These are phyloP conservation scores for Cotesia typhae DNA, from an alignment of 1,140 invertebrate genomes.

Conservation along the genomic window DNA sequence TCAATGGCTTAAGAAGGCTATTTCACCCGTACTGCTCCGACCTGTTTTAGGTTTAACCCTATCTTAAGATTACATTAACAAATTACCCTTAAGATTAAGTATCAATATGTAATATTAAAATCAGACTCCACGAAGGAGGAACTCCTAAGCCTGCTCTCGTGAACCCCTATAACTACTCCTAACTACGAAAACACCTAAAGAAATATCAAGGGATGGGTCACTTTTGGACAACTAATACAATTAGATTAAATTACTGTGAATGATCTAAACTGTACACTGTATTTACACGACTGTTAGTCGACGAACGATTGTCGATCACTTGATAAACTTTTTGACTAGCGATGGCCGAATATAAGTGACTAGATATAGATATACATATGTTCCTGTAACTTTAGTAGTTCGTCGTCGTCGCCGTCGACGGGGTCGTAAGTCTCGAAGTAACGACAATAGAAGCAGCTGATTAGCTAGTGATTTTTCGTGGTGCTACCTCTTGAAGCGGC, in stretches of 20 bases:
- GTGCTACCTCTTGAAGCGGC: slow-evolving; percentile 40
- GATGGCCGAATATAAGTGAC: neutral
- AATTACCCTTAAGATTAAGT: too few species aligned
- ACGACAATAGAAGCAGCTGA: slow-evolving; percentile 19
- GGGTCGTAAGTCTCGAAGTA: slow-evolving; percentile 16
- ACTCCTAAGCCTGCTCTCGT: slow-evolving; percentile 34
- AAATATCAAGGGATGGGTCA: too few species aligned
- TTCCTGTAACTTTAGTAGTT: neutral
- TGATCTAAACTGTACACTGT: too few species aligned
- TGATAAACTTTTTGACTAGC: too few species aligned
- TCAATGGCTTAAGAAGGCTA: slow-evolving; percentile 56
- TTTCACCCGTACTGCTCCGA: slow-evolving; percentile 65
- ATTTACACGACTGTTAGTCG: too few species aligned
- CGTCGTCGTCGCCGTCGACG: slow-evolving; percentile 25
- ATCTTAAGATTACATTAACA: too few species aligned
- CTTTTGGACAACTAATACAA: too few species aligned
- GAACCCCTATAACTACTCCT: too few species aligned
- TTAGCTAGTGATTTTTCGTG: slow-evolving; percentile 19
- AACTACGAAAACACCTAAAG: too few species aligned
- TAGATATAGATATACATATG: neutral
- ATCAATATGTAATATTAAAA: too few species aligned
- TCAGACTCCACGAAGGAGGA: slow-evolving; percentile 28
- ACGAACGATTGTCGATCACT: too few species aligned
- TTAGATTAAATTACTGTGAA: too few species aligned
- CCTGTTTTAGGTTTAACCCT: slow-evolving; percentile 42